phyloP scores from a whole-genome alignment of 2,888 invertebrate genomes.

The Poecilus cupreus region DNA sequence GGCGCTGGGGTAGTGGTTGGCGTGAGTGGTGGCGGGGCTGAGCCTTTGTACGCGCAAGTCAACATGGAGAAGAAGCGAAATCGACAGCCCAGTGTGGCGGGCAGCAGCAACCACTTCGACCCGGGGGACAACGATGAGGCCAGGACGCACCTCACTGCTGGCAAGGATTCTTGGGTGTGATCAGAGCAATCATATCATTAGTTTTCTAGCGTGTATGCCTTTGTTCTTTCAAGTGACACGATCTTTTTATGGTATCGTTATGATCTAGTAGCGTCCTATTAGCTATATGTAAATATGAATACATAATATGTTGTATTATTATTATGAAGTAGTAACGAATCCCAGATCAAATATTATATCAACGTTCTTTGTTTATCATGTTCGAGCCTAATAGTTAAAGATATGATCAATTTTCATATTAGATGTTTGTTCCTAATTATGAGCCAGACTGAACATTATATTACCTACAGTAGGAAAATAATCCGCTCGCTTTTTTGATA shows the following conservation, averaged over 20 bases:
- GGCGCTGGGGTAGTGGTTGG: constrained; percentile 59
- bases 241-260: constrained; percentile 54
- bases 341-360: constrained; percentile 51
- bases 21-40: constrained; percentile 70
- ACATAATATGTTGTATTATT: constrained; percentile 54
- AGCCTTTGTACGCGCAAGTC: constrained; percentile 80
- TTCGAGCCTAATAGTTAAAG: constrained; percentile 54
- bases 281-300: constrained; percentile 58
- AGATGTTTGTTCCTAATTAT: constrained; percentile 57
- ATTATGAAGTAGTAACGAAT: constrained; percentile 52
- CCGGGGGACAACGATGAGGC: constrained; percentile 59
- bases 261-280: constrained; percentile 56
- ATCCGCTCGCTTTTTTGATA: constrained; percentile 56
- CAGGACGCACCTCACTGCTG: constrained; percentile 67
- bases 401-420: constrained; percentile 47
- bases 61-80: constrained; percentile 80
- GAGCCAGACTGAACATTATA: constrained; percentile 58
- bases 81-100: constrained; percentile 71
- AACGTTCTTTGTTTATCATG: constrained; percentile 53
- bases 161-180: constrained; percentile 72
- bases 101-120: constrained; percentile 69
- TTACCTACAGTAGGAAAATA: constrained; percentile 51
- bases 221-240: constrained; percentile 43
- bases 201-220: constrained; percentile 53
- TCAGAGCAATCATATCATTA: constrained; percentile 61